Evolutionary conservation across 2,888 invertebrate genomes (phyloP).

Genomic region (Azorinus chamasolen): DNA sequence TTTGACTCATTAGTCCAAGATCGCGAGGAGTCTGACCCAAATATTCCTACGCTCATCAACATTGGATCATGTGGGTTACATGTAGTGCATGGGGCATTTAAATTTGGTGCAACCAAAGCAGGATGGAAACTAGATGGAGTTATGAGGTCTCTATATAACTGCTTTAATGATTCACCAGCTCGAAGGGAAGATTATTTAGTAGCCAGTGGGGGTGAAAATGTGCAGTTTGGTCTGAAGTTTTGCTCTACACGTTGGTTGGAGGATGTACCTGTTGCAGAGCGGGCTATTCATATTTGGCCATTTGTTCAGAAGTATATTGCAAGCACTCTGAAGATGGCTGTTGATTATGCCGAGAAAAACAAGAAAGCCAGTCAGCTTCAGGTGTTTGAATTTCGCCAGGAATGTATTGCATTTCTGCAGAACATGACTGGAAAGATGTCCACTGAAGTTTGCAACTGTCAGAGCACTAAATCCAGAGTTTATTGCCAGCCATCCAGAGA

Average conservation of each 20-base stretch:
- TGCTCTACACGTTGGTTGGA: constrained; percentile 44
- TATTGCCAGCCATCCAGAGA: constrained; percentile 23
- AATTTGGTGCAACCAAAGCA: constrained; percentile 34
- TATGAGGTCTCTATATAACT: constrained; percentile 67
- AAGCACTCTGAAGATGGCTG: constrained; percentile 20
- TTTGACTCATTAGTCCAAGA: constrained; percentile 22
- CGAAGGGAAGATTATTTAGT: constrained; percentile 70
- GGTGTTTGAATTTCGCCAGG: constrained; percentile 29
- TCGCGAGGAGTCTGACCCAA: constrained; percentile 25
- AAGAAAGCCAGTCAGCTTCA: constrained; percentile 40
- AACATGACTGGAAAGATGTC: constrained; percentile 25
- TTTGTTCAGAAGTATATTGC: constrained; percentile 40
- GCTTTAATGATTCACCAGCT: constrained; percentile 79
- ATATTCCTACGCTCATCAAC: constrained; percentile 41
- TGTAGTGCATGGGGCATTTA: constrained; percentile 60
- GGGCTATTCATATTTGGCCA: constrained; percentile 37
- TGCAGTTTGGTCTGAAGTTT: constrained; percentile 65
- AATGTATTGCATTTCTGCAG: constrained; percentile 21
- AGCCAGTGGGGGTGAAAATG: constrained; percentile 60
- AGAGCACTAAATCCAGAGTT: constrained; percentile 27
- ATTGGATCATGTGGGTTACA: constrained; percentile 66
- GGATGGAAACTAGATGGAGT: constrained; percentile 63
- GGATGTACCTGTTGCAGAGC: constrained; percentile 48
- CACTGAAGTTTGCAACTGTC: constrained; percentile 19
- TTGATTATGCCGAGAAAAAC: constrained; percentile 17